Conservation (phyloP, 2,113 vertebrate species). For the Mandrillus leucophaeus region DNA sequence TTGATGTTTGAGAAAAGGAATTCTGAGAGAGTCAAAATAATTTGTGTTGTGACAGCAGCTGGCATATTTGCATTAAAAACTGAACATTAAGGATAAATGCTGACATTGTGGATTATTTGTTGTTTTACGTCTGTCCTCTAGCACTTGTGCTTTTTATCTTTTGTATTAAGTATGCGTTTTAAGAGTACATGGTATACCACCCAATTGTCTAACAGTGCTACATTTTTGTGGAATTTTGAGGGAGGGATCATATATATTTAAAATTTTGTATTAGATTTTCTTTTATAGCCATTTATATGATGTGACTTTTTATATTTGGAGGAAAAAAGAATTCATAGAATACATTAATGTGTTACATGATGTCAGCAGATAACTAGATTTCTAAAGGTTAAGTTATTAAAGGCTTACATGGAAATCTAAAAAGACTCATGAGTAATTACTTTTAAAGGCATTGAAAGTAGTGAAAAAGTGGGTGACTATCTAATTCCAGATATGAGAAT, state of each 20-base stretch:
- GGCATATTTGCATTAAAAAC: neutral
- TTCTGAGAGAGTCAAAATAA: neutral
- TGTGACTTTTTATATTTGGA: constrained; percentile 22
- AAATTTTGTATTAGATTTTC: constrained; percentile 22
- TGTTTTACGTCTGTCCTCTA: neutral
- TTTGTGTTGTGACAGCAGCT: neutral
- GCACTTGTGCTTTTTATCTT: constrained; percentile 6
- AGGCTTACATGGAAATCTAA: neutral
- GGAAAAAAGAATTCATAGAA: constrained; percentile 17
- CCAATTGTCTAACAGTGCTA: neutral
- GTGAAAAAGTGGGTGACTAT: neutral
- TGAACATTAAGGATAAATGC: neutral
- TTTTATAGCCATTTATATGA: constrained; percentile 27
- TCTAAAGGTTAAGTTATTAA: constrained; percentile 31
- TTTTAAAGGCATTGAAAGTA: constrained; percentile 33
- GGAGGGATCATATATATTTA: neutral
- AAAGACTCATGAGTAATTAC: neutral
- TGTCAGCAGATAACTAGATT: constrained; percentile 26
- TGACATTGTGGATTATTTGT: neutral
- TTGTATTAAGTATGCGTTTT: neutral
- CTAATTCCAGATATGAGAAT: neutral
- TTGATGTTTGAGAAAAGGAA: neutral
- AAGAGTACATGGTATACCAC: neutral
- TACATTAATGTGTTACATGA: neutral
- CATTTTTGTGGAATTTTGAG: neutral